Evolutionary conservation across 2,888 invertebrate species (phyloP), one percentile per base, ranked within the genome.

Genomic region (Pseudolycoriella hygida): DNA sequence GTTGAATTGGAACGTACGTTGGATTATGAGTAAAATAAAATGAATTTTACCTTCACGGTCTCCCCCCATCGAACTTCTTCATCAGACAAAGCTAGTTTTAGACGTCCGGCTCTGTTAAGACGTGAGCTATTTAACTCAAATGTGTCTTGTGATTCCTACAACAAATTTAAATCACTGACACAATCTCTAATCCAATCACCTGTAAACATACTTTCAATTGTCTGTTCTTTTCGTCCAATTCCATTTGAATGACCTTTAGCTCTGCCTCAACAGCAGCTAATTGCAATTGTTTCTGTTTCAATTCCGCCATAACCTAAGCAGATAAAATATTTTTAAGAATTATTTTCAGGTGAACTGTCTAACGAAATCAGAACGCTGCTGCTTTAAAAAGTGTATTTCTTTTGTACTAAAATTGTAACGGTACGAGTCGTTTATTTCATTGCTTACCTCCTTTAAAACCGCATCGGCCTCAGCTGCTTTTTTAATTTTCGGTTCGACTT

Each of bases 401-500:
- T n/a, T n/a, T n/a, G n/a, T n/a, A n/a, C n/a, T n/a, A n/a, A n/a
- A n/a, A n/a, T n/a, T n/a, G n/a, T n/a, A n/a, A n/a, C n/a, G n/a
- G n/a, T n/a, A n/a, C n/a, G n/a, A n/a, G n/a, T n/a, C n/a, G n/a
- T n/a, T n/a, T n/a, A n/a, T n/a, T n/a, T n/a, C n/a, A n/a, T n/a
- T n/a, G n/a, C n/a, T 18, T 41, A 88, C 84, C 44, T 72, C 70
- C 49, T 75, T 77, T 38, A 92, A 64, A 54, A 87, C 84, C 5
- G 64, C 68, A 53, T 89, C 83, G 0, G 90, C 90, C 48, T 71
- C 77, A 56, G 80, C 77, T 53, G 88, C 74, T 49, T 74, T 77
- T 50, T 78, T 69, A 45, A 85, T 76, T 64, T 93, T 93, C 0
- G 92, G 92, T 57, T 89, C 87, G 2, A 93, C 90, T 6, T 87